Percentiles rank a stretch among this genome's conserved stretches.
Evolutionary conservation across 2,888 invertebrate species (phyloP).

Genomic region (Pandemis heparana): DNA sequence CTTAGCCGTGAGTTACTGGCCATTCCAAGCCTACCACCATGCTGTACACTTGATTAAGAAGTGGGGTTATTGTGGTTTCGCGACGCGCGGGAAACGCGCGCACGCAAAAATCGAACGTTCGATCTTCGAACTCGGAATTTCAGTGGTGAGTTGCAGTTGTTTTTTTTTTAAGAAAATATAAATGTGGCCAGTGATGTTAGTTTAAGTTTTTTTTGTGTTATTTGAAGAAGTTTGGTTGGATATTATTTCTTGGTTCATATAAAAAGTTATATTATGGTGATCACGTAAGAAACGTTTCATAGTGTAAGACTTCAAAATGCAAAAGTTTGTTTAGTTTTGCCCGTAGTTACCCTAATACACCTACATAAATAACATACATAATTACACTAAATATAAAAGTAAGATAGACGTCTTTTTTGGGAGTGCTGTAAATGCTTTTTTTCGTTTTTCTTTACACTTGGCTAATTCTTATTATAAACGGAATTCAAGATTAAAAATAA

Average conservation of each 20-base stretch:
- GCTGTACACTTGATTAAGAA: conserved; percentile 31
- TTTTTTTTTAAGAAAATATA: conserved; percentile 5
- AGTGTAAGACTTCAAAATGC: too few species aligned
- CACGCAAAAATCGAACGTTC: conserved; percentile 38
- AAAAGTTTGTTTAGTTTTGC: too few species aligned
- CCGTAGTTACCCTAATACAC: too few species aligned
- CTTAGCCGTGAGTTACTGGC: conserved; percentile 24
- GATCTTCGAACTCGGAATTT: conserved; percentile 31
- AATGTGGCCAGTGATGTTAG: conserved; percentile 21
- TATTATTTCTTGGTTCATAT: too few species aligned
- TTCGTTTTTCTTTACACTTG: neutral
- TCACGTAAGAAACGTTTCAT: too few species aligned
- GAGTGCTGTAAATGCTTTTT: neutral
- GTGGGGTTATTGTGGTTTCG: conserved; percentile 46
- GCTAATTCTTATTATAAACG: neutral
- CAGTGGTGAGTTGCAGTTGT: conserved; percentile 28
- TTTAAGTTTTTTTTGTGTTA: neutral
- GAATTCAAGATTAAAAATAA: conserved; percentile 29
- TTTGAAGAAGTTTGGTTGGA: too few species aligned
- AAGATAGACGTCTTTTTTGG: neutral
- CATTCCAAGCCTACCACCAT: conserved; percentile 24
- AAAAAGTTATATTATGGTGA: too few species aligned
- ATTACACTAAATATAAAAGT: neutral
- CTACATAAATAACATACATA: too few species aligned
- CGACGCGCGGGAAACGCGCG: conserved; percentile 47